Evolutionary conservation across 2,888 invertebrate genomes (phyloP).

Genomic region (Mythimna lalbum): DNA sequence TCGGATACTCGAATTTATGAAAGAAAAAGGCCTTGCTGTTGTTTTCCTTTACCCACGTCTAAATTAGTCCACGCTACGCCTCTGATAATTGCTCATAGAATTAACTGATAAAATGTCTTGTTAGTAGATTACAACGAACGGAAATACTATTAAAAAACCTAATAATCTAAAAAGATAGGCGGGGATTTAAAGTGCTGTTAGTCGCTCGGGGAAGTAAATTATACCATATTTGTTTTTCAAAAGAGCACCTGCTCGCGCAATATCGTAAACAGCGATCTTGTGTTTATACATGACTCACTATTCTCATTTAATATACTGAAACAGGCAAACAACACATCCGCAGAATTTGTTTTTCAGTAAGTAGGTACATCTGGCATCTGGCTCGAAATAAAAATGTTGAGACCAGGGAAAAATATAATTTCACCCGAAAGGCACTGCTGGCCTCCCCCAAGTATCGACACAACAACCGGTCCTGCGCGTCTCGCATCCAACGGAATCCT

Average conservation of each 20-base stretch:
- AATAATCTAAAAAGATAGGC: slow-evolving; percentile 28
- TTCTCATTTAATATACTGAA: not conserved
- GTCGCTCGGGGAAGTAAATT: slow-evolving; percentile 19
- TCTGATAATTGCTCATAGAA: slow-evolving; percentile 8
- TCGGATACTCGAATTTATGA: no score
- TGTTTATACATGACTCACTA: slow-evolving; percentile 5
- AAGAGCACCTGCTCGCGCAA: not conserved
- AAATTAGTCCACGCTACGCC: no score
- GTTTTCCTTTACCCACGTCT: no score
- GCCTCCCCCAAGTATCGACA: no score
- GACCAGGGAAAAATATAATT: not conserved
- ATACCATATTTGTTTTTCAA: slow-evolving; percentile 12
- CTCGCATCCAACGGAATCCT: no score
- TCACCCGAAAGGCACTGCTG: no score
- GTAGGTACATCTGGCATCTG: slow-evolving; percentile 1
- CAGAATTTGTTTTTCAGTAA: not conserved
- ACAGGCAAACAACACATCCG: not conserved
- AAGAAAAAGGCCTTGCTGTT: no score
- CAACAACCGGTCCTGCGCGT: no score
- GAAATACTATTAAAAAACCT: slow-evolving; percentile 13
- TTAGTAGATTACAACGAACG: slow-evolving; percentile 13
- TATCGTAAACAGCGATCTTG: slow-evolving; percentile 1
- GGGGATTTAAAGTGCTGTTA: slow-evolving; percentile 11
- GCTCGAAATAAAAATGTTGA: not conserved
- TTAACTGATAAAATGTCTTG: slow-evolving; percentile 28